Percentiles rank a stretch among this genome's conserved stretches.
These are phyloP conservation scores for Eupithecia tripunctaria DNA, from an alignment of 2,888 invertebrate genomes.

Conservation along the genomic window DNA sequence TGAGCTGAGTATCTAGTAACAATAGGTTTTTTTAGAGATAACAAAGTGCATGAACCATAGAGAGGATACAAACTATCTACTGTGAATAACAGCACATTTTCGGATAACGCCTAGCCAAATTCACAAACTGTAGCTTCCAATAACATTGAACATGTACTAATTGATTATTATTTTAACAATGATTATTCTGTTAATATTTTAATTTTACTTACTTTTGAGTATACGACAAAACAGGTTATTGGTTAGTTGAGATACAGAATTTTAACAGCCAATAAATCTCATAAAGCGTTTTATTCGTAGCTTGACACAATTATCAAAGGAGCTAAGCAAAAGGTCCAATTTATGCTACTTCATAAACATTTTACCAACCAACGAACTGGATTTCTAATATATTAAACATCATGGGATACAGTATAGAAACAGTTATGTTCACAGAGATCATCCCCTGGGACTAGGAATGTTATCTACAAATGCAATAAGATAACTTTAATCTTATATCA, in stretches of 20 bases:
- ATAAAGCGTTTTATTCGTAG: neutral
- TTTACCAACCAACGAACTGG: neutral
- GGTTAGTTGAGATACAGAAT: neutral
- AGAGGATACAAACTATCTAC: slow-evolving; percentile 9
- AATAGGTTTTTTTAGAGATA: slow-evolving; percentile 9
- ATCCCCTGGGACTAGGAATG: slow-evolving; percentile 60
- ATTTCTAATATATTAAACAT: neutral
- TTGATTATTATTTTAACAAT: slow-evolving; percentile 12
- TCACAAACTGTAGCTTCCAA: slow-evolving; percentile 12
- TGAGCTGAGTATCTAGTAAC: slow-evolving; percentile 20
- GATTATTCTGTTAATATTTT: neutral
- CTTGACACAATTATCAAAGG: neutral
- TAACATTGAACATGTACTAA: slow-evolving; percentile 18
- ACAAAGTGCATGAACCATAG: slow-evolving; percentile 18
- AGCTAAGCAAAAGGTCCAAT: neutral
- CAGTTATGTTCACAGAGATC: neutral
- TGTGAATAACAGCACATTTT: slow-evolving; percentile 11
- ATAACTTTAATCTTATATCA: slow-evolving; percentile 13
- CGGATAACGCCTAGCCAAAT: neutral
- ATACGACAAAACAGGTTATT: neutral
- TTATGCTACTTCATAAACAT: slow-evolving; percentile 1
- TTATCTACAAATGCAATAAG: slow-evolving; percentile 59
- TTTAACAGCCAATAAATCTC: neutral
- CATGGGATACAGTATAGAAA: neutral
- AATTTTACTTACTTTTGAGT: neutral